Conservation (phyloP, 2,888 invertebrate genomes). For the Molorchus minor region DNA sequence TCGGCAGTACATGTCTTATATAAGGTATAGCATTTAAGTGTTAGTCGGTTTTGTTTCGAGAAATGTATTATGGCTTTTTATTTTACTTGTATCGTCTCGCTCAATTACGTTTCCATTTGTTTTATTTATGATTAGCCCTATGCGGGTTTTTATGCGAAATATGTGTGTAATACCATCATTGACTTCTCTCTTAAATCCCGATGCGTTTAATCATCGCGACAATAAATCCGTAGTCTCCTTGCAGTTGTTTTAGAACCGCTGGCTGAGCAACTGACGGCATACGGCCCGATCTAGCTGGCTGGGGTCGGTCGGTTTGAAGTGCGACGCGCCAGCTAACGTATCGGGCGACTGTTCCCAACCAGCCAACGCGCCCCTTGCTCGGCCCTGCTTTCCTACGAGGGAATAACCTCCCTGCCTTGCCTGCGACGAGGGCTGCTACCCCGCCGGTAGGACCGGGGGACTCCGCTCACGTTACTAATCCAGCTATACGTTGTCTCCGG, state of each 20-base stretch:
- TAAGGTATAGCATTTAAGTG: too few species aligned
- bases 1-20: too few species aligned
- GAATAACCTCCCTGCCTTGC: constrained; percentile 31
- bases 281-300: constrained; percentile 32
- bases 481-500: constrained; percentile 27
- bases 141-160: too few species aligned
- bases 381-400: constrained; percentile 26
- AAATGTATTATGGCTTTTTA: too few species aligned
- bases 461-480: constrained; percentile 42
- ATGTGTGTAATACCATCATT: too few species aligned
- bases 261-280: constrained; percentile 24
- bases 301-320: constrained; percentile 32
- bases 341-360: constrained; percentile 32
- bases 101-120: too few species aligned
- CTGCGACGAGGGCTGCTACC: constrained; percentile 39
- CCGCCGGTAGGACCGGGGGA: constrained; percentile 33
- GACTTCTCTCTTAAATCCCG: too few species aligned
- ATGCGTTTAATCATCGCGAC: too few species aligned
- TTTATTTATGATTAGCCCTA: too few species aligned
- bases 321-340: constrained; percentile 32
- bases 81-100: neutral
- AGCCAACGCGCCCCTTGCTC: constrained; percentile 30
- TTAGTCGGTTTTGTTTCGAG: too few species aligned
- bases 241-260: constrained; percentile 20
- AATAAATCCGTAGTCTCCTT: too few species aligned